Evolutionary conservation across 2,113 vertebrate species (phyloP), one percentile per base, ranked within the genome.

Genomic region (Esox niger): DNA sequence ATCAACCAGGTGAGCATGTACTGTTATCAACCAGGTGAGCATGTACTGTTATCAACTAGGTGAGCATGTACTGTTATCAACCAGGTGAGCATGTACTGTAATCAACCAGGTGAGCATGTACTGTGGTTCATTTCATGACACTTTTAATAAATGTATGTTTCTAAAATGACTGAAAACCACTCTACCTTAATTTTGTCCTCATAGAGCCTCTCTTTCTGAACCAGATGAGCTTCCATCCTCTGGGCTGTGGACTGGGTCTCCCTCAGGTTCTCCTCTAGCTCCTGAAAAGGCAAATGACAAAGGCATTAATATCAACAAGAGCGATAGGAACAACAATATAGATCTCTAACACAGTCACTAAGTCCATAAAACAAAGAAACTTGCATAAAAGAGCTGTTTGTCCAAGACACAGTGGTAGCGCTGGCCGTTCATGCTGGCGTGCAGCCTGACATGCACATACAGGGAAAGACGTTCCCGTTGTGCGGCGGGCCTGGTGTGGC

Each of bases 101-200:
- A 43, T 15, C 15, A 17, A 43, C 11, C 38, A 43, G 13, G 38
- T 43, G 11, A 17, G 11, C 17, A 43, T n/a, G 38, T 43, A 43
- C 15, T n/a, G n/a, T n/a, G n/a, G 13, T 15, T 43, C 38, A 43
- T 15, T 17, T 43, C 3, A 15, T 15, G 11, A 43, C 38, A 43
- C 38, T 17, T 43, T 43, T 43, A 17, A 43, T 43, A 43, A 10
- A 17, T 43, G 15, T n/a, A n/a, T n/a, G 13, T 43, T 0, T 43
- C 13, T 3, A 43, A 15, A 15, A 15, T 43, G 38, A 43, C 38
- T 43, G 3, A 43, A 43, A 17, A 15, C 38, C 15, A 4, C 38
- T 17, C 38, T 47, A 98, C 97, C 94, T 97, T 96, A 81, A 98
- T 95, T 86, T 97, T 98, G 80, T 98, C 97, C 71, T 98, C 96